Conservation (phyloP, 2,113 vertebrate species). For the Ploceus nigricollis region DNA sequence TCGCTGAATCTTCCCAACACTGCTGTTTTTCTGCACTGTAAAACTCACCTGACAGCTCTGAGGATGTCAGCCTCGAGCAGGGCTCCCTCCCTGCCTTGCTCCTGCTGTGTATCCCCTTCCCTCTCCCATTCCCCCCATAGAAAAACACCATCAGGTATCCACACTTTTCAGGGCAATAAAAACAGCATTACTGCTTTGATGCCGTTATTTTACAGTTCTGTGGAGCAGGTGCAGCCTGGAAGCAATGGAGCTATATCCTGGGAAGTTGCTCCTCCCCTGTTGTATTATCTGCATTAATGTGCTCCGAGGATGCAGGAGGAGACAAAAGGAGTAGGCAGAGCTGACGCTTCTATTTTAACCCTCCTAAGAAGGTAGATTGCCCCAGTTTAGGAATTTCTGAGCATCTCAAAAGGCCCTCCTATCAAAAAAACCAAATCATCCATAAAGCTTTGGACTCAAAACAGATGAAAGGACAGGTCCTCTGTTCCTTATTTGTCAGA, state of each 20-base stretch:
- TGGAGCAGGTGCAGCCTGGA: not conserved
- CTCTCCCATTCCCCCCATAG: rapidly evolving
- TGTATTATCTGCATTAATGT: not conserved
- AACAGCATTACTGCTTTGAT: not conserved
- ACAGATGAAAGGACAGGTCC: not conserved
- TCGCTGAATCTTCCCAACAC: not conserved
- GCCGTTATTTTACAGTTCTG: not conserved
- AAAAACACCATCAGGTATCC: not conserved
- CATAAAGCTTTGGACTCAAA: not conserved
- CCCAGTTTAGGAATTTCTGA: not conserved
- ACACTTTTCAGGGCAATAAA: not conserved
- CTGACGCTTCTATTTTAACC: not conserved
- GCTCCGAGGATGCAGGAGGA: not conserved
- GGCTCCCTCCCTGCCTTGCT: not conserved
- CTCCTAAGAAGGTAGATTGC: not conserved
- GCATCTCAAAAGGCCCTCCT: not conserved
- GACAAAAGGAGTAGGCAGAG: not conserved
- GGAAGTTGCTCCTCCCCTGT: not conserved
- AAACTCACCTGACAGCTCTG: not conserved
- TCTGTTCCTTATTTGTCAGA: not conserved
- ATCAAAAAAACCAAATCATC: not conserved
- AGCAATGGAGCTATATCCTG: not conserved
- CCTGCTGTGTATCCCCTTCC: not conserved
- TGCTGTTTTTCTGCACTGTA: not conserved
- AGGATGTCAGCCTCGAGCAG: not conserved